Evolutionary conservation across 2,888 invertebrate species (phyloP).

Genomic region (Heliconius cydno): DNA sequence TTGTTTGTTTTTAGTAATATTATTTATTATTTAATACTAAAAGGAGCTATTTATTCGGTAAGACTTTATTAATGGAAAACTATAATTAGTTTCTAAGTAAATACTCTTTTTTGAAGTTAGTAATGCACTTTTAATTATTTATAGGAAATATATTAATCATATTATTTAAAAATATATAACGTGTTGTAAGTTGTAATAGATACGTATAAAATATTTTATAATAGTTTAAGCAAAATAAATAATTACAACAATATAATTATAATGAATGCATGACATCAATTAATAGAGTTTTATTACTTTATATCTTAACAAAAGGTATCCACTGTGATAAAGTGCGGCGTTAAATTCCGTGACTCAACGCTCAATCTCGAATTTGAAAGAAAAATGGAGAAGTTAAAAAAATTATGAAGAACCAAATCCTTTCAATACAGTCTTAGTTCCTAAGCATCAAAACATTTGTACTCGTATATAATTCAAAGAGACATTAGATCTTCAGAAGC

Average conservation of each 20-base stretch:
- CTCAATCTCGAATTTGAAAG: too few relatives aligned
- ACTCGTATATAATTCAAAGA: background rate
- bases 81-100: background rate
- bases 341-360: too few relatives aligned
- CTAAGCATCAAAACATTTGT: background rate
- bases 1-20: background rate
- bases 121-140: slow-evolving; percentile 4
- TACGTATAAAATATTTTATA: too few relatives aligned
- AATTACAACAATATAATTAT: background rate
- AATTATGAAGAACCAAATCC: too few relatives aligned
- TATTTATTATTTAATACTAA: background rate
- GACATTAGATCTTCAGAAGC: background rate
- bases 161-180: background rate
- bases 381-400: too few relatives aligned
- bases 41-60: too few relatives aligned
- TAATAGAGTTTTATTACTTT: background rate
- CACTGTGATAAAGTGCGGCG: too few relatives aligned
- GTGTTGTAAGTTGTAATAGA: too few relatives aligned
- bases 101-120: background rate
- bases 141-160: background rate
- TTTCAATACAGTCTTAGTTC: too few relatives aligned
- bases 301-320: background rate
- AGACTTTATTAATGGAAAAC: background rate
- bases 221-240: background rate
- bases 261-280: slow-evolving; percentile 2